Base-by-base conservation (phyloP, 2,797 vertebrate genomes). In the Enteromius anoplus region DNA sequence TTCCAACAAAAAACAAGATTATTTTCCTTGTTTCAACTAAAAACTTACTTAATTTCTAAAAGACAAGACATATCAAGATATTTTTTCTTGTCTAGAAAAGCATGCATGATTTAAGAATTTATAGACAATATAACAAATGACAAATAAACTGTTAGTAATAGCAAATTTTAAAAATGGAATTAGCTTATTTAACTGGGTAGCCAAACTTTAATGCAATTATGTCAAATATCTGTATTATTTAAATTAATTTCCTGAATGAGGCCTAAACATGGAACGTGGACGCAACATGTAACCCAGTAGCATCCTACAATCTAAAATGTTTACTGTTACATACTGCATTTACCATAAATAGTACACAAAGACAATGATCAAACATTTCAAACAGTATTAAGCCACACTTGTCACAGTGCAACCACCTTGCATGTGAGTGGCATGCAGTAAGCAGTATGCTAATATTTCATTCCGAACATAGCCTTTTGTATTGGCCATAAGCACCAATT, bases 401-500 rank as follows among this genome's bases (percentile, higher is more conserved):
- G 60, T 64, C 23, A 47, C 42, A 47, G 1, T 15, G 21, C 71
- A 37, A 7, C 64, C 64, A 42, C 55, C 14, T 42, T 62, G 75
- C 49, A 23, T 75, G 6, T n/a, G 32, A 34, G 49, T 32, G n/a
- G 29, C 9, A 49, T 29, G 40, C 26, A 4, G 14, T 3, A 32
- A 37, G 10, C 5, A 55, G 26, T 11, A 75, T 37, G 29, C 34
- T 40, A 40, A 53, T 66, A 51, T 75, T 75, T n/a, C 0, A 75
- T 53, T 75, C 29, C 3, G 9, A 65, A 51, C 66, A 73, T 10
- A 51, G 14, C 29, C 15, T 47, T 51, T 81, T 32, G 12, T 45
- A 71, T 10, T 53, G 23, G 53, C 12, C 62, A 79, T 70, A 75
- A 70, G 47, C 21, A n/a, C 42, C 19, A 26, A 55, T 81, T 58